phyloP scores from a whole-genome alignment of 1,140 invertebrate genomes.

The Carposina sasakii region DNA sequence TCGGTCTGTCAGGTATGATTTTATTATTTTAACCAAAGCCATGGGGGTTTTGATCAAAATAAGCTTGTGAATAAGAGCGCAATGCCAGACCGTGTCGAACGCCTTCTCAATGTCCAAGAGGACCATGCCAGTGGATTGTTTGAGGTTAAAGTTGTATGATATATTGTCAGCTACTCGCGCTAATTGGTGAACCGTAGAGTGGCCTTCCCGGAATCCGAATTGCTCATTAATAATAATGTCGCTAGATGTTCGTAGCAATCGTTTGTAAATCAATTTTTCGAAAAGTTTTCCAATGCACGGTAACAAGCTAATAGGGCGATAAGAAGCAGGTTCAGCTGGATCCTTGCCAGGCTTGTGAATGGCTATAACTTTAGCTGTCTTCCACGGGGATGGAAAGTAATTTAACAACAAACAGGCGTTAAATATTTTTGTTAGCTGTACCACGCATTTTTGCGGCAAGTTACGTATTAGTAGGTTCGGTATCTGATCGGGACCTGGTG shows the following conservation, averaged over 20 bases:
- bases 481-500: too few relatives aligned
- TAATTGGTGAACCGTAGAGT: slow-evolving; percentile 2
- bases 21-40: too few relatives aligned
- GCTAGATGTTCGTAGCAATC: not conserved
- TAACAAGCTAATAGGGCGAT: slow-evolving; percentile 8
- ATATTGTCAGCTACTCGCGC: not conserved
- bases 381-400: not conserved
- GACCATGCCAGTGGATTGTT: slow-evolving; percentile 1
- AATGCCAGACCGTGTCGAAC: not conserved
- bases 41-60: too few relatives aligned
- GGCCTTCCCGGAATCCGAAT: not conserved
- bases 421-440: too few relatives aligned
- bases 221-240: not conserved
- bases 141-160: not conserved
- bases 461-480: too few relatives aligned
- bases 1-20: too few relatives aligned
- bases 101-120: slow-evolving; percentile 3
- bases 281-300: not conserved
- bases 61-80: not conserved
- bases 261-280: not conserved
- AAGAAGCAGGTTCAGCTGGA: not conserved
- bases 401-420: too few relatives aligned
- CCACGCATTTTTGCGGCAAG: too few relatives aligned
- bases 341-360: slow-evolving; percentile 3
- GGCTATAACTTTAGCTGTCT: slow-evolving; percentile 3